Conservation (phyloP, 2,113 vertebrate species). For the Spheniscus mendiculus region DNA sequence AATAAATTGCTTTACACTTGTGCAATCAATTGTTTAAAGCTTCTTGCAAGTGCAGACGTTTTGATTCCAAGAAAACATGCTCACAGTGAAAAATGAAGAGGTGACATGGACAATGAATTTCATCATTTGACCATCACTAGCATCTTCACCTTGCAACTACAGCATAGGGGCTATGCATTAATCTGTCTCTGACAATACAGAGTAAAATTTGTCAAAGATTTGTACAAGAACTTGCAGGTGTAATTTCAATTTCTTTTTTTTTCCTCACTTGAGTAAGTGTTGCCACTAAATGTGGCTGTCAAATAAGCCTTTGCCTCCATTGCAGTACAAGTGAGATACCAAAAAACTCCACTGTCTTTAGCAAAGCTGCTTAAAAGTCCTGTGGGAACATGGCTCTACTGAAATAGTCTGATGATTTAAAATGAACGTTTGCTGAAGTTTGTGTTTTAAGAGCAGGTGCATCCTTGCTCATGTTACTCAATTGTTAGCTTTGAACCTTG, state of each 20-base stretch:
- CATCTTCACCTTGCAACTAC: background rate
- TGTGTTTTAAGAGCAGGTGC: conserved; percentile 15
- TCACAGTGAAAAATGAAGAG: background rate
- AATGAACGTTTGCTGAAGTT: background rate
- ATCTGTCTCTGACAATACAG: background rate
- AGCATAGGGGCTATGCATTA: background rate
- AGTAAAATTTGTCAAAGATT: background rate
- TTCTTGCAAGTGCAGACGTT: background rate
- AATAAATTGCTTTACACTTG: background rate
- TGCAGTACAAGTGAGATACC: background rate
- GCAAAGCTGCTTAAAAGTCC: background rate
- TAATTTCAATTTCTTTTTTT: background rate
- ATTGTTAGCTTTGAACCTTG: background rate
- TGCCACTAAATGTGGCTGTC: background rate
- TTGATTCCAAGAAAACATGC: background rate
- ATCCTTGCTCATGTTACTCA: conserved; percentile 18
- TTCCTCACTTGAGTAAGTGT: background rate
- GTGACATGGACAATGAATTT: background rate
- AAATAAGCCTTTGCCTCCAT: background rate
- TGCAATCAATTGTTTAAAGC: background rate
- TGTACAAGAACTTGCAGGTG: background rate
- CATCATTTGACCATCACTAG: background rate
- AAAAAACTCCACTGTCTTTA: background rate
- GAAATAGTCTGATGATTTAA: background rate
- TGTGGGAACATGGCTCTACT: background rate